A percentile compares a stretch with the other conserved stretches of the same genome.
Evolutionary conservation across 2,888 invertebrate species (phyloP).

Genomic region (Thera britannica): DNA sequence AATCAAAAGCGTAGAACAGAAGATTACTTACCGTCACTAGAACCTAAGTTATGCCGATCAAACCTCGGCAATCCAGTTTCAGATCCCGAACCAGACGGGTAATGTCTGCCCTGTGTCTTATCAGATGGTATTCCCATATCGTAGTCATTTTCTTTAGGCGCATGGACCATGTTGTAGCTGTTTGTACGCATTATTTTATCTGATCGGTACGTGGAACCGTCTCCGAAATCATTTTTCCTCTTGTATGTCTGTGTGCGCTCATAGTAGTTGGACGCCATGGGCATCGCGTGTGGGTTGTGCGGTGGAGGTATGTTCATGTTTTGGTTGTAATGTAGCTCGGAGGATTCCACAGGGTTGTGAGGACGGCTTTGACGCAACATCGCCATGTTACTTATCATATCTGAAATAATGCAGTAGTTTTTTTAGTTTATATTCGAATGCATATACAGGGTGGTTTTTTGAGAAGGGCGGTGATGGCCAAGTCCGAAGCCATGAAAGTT

Average conservation of each 20-base stretch:
- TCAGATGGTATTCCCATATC: constrained; percentile 63
- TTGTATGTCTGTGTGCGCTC: constrained; percentile 70
- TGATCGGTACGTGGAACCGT: constrained; percentile 67
- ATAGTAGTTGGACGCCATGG: constrained; percentile 70
- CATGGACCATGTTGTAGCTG: constrained; percentile 67
- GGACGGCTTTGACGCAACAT: constrained; percentile 67
- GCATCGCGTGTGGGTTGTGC: constrained; percentile 64
- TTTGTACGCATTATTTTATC: constrained; percentile 77
- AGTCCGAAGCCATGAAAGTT: too few relatives aligned
- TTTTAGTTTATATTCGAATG: background rate
- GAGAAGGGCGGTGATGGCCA: too few relatives aligned
- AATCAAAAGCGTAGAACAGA: constrained; percentile 43
- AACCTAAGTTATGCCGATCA: constrained; percentile 72
- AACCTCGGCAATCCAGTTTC: constrained; percentile 65
- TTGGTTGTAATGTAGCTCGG: constrained; percentile 72
- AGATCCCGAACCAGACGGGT: constrained; percentile 63
- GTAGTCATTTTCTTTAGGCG: constrained; percentile 52
- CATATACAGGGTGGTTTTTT: too few relatives aligned
- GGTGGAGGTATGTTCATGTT: constrained; percentile 56
- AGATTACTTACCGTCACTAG: constrained; percentile 74
- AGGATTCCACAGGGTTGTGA: constrained; percentile 72
- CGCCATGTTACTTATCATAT: constrained; percentile 68
- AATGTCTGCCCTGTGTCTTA: constrained; percentile 64
- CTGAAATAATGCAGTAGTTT: constrained; percentile 55
- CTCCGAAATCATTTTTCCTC: constrained; percentile 74